These are phyloP conservation scores for Crematogaster levior DNA, from an alignment of 2,888 invertebrate genomes.

Conservation along the genomic window DNA sequence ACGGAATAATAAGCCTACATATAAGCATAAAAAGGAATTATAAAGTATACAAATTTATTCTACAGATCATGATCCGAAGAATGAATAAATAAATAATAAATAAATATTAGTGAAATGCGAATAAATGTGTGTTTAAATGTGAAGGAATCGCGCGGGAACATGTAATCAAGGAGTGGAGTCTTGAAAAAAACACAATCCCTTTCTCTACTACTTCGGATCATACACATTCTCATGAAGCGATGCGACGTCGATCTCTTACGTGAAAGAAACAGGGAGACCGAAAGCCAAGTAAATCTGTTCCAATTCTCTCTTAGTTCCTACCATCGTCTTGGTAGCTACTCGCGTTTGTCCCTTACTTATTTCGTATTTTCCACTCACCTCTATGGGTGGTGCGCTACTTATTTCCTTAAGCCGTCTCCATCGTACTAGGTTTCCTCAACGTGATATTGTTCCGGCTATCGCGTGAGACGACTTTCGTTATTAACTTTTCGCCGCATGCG, in stretches of 20 bases:
- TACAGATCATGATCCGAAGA: neutral
- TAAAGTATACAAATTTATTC: neutral
- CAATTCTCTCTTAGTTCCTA: slow-evolving; percentile 69
- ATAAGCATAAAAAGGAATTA: neutral
- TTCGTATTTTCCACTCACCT: slow-evolving; percentile 46
- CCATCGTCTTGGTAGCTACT: slow-evolving; percentile 54
- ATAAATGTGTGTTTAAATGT: neutral
- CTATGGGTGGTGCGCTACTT: slow-evolving; percentile 51
- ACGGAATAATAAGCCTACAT: too few species aligned
- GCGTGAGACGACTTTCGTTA: slow-evolving; percentile 47
- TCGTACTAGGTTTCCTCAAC: slow-evolving; percentile 23
- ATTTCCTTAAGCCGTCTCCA: slow-evolving; percentile 62
- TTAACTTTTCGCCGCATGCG: slow-evolving; percentile 45
- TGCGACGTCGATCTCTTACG: slow-evolving; percentile 50
- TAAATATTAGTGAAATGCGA: slow-evolving; percentile 20
- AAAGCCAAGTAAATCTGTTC: slow-evolving; percentile 76
- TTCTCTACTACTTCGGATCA: slow-evolving; percentile 38
- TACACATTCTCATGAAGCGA: slow-evolving; percentile 33
- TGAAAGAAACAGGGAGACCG: slow-evolving; percentile 34
- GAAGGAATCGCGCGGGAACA: neutral
- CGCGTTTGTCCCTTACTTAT: slow-evolving; percentile 66
- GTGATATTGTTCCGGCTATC: slow-evolving; percentile 36
- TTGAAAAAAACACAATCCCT: slow-evolving; percentile 45
- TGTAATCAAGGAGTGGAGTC: slow-evolving; percentile 51
- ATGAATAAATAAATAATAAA: neutral